Conservation (phyloP, 2,797 vertebrate genomes). For the Pelochelys cantorii region DNA sequence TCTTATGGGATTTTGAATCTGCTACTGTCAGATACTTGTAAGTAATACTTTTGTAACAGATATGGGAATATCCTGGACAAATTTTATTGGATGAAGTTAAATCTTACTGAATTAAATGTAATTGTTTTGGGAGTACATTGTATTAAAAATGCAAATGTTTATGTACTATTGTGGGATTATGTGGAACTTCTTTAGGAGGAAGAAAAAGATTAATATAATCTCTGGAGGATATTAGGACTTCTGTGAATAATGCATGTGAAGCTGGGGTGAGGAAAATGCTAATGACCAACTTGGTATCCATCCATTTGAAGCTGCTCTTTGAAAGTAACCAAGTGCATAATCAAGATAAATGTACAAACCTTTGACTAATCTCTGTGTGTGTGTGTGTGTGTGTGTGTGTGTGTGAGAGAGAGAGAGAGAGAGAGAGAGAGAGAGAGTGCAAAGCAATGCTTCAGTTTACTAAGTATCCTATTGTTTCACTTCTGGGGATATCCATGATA, state of each 20-base stretch:
- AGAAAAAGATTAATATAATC: neutral
- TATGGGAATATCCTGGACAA: neutral
- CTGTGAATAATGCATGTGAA: neutral
- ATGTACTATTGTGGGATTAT: neutral
- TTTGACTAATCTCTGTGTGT: neutral
- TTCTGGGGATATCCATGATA: too few species aligned
- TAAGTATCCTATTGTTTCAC: too few species aligned
- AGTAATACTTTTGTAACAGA: slow-evolving; percentile 55
- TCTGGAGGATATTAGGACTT: neutral
- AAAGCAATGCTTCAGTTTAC: too few species aligned
- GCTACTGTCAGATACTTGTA: slow-evolving; percentile 77
- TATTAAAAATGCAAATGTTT: neutral
- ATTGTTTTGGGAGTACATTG: neutral
- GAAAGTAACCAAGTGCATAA: neutral
- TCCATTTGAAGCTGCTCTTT: neutral
- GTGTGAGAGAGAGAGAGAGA: too few species aligned
- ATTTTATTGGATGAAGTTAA: neutral
- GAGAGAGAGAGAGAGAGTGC: too few species aligned
- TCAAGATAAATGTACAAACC: neutral
- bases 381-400: too few species aligned
- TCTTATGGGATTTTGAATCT: slow-evolving; percentile 79
- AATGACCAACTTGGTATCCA: neutral
- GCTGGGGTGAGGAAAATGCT: neutral
- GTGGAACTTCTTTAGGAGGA: neutral
- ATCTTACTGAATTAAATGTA: neutral